phyloP scores from a whole-genome alignment of 2,888 invertebrate genomes.

The Dryomyza anilis region DNA sequence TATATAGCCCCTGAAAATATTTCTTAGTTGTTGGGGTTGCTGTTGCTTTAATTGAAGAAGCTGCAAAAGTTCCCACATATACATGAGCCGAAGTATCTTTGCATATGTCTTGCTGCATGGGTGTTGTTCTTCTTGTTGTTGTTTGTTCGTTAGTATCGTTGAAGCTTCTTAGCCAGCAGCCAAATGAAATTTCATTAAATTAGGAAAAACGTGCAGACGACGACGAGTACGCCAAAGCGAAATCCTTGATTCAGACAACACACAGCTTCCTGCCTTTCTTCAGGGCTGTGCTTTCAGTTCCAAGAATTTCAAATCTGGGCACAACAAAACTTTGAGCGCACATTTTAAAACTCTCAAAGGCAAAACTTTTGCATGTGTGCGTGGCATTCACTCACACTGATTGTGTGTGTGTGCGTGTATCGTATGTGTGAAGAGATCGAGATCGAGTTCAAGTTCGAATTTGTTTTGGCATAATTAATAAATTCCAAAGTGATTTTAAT shows the following conservation, averaged over 20 bases:
- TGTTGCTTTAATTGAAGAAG: conserved; percentile 16
- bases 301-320: neutral
- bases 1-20: too few relatives aligned
- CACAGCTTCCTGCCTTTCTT: neutral
- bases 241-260: neutral
- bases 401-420: neutral
- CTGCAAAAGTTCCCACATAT: conserved; percentile 5
- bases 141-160: neutral
- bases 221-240: neutral
- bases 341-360: neutral
- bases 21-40: too few relatives aligned
- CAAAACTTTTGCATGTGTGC: neutral
- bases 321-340: conserved; percentile 1
- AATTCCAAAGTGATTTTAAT: neutral
- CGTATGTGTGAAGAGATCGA: neutral
- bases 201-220: conserved; percentile 13
- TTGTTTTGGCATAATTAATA: neutral
- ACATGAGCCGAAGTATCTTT: neutral
- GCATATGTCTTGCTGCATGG: too few relatives aligned
- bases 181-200: conserved; percentile 53
- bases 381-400: neutral
- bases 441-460: too few relatives aligned
- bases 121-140: too few relatives aligned
- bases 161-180: conserved; percentile 18
- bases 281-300: neutral